A percentile compares a stretch with the other conserved stretches of the same genome.
These are phyloP conservation scores for Mastomys natalensis DNA, from an alignment of 2,113 vertebrate genomes.

Conservation along the genomic window DNA sequence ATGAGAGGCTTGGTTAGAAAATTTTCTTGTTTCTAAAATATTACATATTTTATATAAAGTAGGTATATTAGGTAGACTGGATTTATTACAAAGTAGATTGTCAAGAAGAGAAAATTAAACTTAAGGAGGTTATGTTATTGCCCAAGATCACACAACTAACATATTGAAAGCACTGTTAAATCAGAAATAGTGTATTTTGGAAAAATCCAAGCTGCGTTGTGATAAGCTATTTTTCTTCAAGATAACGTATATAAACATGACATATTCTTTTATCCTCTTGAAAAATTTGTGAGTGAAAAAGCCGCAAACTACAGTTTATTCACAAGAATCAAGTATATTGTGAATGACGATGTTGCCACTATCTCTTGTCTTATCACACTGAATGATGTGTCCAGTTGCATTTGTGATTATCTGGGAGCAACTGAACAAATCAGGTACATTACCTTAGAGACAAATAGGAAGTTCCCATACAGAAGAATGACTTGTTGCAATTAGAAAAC, in stretches of 20 bases:
- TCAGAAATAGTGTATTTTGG: neutral
- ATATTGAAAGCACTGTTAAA: neutral
- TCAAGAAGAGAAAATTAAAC: conserved; percentile 44
- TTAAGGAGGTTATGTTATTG: conserved; percentile 21
- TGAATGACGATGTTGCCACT: neutral
- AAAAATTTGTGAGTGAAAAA: conserved; percentile 23
- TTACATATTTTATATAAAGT: conserved; percentile 23
- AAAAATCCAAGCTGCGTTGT: conserved; percentile 23
- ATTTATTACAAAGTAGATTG: conserved; percentile 47
- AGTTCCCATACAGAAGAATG: neutral
- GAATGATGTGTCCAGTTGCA: neutral
- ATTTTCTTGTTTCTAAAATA: neutral
- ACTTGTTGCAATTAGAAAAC: neutral
- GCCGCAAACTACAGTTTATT: neutral
- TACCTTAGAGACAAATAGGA: neutral
- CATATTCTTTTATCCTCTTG: neutral
- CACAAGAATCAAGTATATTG: neutral
- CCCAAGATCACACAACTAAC: conserved; percentile 33
- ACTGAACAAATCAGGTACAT: neutral
- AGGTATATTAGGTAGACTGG: conserved; percentile 30
- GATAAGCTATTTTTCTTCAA: conserved; percentile 28
- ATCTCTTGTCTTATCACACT: neutral
- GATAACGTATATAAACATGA: neutral
- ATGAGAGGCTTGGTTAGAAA: neutral
- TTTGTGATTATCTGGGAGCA: neutral